phyloP scores from a whole-genome alignment of 2,888 invertebrate species.

The Deilephila elpenor region DNA sequence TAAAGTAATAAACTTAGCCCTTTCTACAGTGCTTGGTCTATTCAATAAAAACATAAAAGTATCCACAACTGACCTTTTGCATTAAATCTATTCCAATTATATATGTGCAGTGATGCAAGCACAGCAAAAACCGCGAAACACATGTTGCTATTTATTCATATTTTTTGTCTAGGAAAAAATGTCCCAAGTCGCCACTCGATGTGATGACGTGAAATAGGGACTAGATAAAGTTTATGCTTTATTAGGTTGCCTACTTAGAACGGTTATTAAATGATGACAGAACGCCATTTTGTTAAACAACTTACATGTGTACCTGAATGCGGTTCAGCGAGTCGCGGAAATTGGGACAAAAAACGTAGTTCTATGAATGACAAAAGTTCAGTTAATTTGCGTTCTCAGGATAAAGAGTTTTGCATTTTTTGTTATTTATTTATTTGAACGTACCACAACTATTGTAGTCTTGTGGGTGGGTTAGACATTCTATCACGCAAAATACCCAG shows the following conservation, averaged over 20 bases:
- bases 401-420: neutral
- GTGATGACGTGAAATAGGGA: slow-evolving; percentile 5
- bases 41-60: neutral
- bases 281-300: slow-evolving; percentile 16
- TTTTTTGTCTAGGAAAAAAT: neutral
- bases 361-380: neutral
- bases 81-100: slow-evolving; percentile 1
- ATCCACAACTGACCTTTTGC: neutral
- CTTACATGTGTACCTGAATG: slow-evolving; percentile 4
- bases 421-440: no score
- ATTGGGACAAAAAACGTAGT: neutral
- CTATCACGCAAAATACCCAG: no score
- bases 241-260: neutral
- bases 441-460: no score
- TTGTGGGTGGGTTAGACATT: no score
- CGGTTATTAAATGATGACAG: slow-evolving; percentile 23
- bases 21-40: no score
- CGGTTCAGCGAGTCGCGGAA: slow-evolving; percentile 10
- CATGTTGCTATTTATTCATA: neutral
- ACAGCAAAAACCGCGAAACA: neutral
- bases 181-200: neutral
- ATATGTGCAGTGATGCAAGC: neutral
- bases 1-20: no score
- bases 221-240: slow-evolving; percentile 20
- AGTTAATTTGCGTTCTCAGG: neutral